Conservation (phyloP, 2,888 invertebrate genomes). For the Tetragonisca angustula region DNA sequence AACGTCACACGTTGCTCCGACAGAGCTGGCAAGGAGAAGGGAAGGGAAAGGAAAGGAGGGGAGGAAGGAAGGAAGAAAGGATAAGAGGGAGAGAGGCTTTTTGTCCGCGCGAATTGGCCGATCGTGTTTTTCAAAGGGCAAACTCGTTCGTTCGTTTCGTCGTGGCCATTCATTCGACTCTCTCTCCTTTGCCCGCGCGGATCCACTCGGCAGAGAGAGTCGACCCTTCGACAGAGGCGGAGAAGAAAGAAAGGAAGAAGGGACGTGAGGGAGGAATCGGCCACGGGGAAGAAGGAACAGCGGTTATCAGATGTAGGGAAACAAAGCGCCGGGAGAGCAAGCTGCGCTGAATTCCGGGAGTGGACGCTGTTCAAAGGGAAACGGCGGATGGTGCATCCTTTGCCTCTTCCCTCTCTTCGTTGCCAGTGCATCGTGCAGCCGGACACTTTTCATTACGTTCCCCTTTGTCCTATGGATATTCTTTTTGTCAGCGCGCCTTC, state of each 20-base stretch:
- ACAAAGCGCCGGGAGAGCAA: constrained; percentile 75
- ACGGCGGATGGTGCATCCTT: constrained; percentile 67
- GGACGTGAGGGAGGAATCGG: constrained; percentile 7
- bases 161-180: constrained; percentile 68
- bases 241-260: background rate
- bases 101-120: constrained; percentile 69
- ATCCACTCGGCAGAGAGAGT: constrained; percentile 15
- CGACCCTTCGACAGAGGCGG: background rate
- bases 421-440: constrained; percentile 55
- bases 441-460: constrained; percentile 78
- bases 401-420: constrained; percentile 23
- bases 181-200: constrained; percentile 9
- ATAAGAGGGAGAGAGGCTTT: constrained; percentile 34
- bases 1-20: background rate
- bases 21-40: background rate
- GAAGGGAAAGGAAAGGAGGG: background rate
- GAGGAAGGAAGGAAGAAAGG: background rate
- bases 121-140: constrained; percentile 65
- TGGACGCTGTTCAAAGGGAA: constrained; percentile 67
- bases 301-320: constrained; percentile 76
- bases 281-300: constrained; percentile 34
- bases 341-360: constrained; percentile 71
- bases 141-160: constrained; percentile 66
- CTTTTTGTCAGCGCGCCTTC: constrained; percentile 65
- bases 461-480: constrained; percentile 75